Evolutionary conservation across 2,113 vertebrate genomes (phyloP).

Genomic region (Pica pica): DNA sequence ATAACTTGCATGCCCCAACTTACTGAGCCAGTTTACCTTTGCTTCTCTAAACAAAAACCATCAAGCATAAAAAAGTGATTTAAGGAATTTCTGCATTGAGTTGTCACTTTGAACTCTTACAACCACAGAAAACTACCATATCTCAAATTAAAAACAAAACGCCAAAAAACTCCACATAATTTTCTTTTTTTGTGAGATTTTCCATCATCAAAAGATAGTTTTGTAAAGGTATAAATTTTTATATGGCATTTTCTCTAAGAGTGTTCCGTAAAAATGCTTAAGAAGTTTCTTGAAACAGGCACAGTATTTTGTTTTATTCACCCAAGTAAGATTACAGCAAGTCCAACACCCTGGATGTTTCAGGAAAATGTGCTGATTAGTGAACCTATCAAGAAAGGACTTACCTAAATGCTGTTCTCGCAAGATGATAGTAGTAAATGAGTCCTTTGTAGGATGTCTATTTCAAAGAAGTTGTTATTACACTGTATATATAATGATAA

Average conservation of each 20-base stretch:
- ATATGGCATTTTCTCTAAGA: neutral
- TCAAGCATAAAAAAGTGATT: neutral
- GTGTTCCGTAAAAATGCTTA: neutral
- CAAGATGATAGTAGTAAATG: neutral
- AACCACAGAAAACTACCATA: neutral
- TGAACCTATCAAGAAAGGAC: neutral
- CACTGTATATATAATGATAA: neutral
- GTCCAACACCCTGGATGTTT: neutral
- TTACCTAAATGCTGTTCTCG: neutral
- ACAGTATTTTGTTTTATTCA: neutral
- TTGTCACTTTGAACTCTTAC: neutral
- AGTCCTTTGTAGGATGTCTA: neutral
- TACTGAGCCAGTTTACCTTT: neutral
- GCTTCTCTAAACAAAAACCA: neutral
- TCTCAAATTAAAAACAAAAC: neutral
- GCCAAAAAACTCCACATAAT: neutral
- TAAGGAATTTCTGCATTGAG: neutral
- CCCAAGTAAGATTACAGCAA: neutral
- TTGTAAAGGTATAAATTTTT: neutral
- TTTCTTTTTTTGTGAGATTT: neutral
- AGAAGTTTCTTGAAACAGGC: neutral
- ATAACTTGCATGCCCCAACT: neutral
- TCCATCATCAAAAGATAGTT: neutral
- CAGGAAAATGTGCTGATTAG: neutral
- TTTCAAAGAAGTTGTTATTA: neutral